phyloP scores from a whole-genome alignment of 1,140 invertebrate species.

The Trypoxylus dichotomus region DNA sequence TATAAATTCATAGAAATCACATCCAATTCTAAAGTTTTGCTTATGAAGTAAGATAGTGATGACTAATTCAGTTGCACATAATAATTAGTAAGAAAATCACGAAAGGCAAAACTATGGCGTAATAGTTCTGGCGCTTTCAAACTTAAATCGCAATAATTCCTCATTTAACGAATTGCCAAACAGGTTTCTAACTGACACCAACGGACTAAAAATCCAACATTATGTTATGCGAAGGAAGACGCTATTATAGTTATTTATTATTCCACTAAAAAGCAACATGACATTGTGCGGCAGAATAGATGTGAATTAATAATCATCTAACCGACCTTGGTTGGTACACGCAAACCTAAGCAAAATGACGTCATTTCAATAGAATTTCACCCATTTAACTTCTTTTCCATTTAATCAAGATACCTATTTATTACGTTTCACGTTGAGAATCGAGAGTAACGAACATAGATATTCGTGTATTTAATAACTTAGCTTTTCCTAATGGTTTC shows the following conservation, averaged over 20 bases:
- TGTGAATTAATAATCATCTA: slow-evolving; percentile 15
- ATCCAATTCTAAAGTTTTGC: too few species aligned
- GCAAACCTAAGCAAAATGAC: neutral
- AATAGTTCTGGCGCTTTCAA: too few species aligned
- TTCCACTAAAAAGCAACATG: neutral
- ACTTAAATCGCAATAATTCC: neutral
- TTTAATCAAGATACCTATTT: neutral
- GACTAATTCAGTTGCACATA: too few species aligned
- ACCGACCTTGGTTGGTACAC: neutral
- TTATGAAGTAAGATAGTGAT: too few species aligned
- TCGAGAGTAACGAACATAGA: neutral
- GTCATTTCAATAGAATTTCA: neutral
- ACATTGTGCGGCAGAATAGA: neutral
- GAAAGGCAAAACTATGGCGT: too few species aligned
- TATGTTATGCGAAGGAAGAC: neutral
- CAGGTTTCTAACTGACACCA: neutral
- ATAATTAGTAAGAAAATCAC: too few species aligned
- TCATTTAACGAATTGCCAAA: neutral
- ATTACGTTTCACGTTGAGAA: neutral
- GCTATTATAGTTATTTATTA: slow-evolving; percentile 5
- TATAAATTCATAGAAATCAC: too few species aligned
- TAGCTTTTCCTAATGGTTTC: too few species aligned
- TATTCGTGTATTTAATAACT: too few species aligned
- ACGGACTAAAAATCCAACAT: neutral
- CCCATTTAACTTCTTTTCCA: neutral